Evolutionary conservation across 2,113 vertebrate species (phyloP), one percentile per base, ranked within the genome.

Genomic region (Porphyrio hochstetteri): DNA sequence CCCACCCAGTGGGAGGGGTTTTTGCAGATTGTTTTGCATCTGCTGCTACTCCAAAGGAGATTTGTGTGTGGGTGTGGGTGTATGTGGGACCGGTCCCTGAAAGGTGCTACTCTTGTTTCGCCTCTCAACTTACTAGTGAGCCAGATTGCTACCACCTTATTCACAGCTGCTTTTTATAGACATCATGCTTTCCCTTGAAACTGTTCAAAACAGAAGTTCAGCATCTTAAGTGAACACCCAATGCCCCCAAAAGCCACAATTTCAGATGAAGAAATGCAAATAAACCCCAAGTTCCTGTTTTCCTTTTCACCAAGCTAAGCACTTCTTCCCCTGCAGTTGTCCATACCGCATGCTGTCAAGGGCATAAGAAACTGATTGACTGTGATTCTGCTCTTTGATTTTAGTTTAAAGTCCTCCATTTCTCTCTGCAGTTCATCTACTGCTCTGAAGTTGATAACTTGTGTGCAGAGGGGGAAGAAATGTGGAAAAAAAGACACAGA

Each of bases 331-430:
- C 56, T 5, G 5, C 38, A 72, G 80, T 31, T 0, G 0, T 38
- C 78, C 38, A 5, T 57, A 53, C 61, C 48, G 5, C 53, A 10
- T 33, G 46, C 77, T 71, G 56, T 35, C 60, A 88, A 92, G 86
- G 91, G 36, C 83, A 38, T 50, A 91, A 89, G 70, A 74, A 94
- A 84, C 64, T 14, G 72, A 42, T 25, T 70, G 71, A 85, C n/a
- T 75, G 53, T 87, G 65, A 92, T 93, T 91, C 76, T 52, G 70
- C 59, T 94, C 88, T 87, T 82, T 87, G 72, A 93, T 94, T 91
- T 89, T 74, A 81, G 29, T 75, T 76, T 92, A 16, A 82, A 93
- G 74, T 48, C 52, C 24, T 44, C 16, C 4, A 11, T 80, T 75
- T 93, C 59, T 86, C 56, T 83, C 13, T 5, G 42, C 79, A 61